phyloP scores from a whole-genome alignment of 2,888 invertebrate species.

The Crepidodera aurea region DNA sequence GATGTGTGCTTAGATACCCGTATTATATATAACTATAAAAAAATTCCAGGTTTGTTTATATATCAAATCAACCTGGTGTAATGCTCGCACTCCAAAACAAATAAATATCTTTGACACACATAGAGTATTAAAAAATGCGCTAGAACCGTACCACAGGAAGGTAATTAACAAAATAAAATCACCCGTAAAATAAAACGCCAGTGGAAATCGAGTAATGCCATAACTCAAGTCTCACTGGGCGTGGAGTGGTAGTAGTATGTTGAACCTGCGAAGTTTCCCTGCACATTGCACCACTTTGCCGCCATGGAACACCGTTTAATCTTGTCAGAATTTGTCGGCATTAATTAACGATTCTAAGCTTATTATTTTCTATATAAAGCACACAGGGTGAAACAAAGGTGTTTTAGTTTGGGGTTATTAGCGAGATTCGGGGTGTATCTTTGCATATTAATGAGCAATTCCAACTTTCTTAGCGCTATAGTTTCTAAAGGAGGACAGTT shows the following conservation, averaged over 20 bases:
- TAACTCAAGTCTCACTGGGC: constrained; percentile 8
- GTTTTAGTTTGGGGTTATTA: constrained; percentile 28
- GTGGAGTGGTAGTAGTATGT: constrained; percentile 15
- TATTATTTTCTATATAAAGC: constrained; percentile 41
- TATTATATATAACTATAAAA: no score
- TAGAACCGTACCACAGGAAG: no score
- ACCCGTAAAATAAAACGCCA: constrained; percentile 6
- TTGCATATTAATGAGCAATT: constrained; percentile 27
- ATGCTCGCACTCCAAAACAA: no score
- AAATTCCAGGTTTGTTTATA: no score
- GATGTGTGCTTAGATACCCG: no score
- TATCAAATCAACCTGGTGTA: no score
- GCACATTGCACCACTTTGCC: constrained; percentile 47
- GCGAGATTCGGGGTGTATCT: constrained; percentile 17
- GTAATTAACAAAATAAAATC: constrained; percentile 14
- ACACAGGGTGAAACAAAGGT: constrained; percentile 26
- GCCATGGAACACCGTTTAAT: constrained; percentile 47
- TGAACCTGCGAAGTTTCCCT: constrained; percentile 41
- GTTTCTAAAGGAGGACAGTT: constrained; percentile 12
- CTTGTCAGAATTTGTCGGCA: constrained; percentile 50
- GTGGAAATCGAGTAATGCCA: constrained; percentile 6
- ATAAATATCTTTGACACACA: no score
- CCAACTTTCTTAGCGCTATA: constrained; percentile 19
- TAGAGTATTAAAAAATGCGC: no score
- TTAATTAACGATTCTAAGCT: constrained; percentile 47